Conservation (phyloP, 2,113 vertebrate species). For the Oryzias melastigma region DNA sequence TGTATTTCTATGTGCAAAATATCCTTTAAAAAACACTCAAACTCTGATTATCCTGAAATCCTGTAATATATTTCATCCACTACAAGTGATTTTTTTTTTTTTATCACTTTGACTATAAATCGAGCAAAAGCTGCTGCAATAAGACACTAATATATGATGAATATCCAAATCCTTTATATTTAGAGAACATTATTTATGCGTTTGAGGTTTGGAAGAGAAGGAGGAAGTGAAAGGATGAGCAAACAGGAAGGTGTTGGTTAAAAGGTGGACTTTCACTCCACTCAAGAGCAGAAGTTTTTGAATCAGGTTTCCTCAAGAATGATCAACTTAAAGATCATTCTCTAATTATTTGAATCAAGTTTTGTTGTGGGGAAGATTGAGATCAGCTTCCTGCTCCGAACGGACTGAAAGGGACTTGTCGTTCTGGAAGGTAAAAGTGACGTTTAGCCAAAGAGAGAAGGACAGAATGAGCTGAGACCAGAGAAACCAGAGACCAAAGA, state of each 20-base stretch:
- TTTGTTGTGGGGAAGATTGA: no score
- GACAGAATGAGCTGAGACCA: no score
- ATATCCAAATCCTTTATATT: neutral
- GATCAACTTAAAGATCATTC: no score
- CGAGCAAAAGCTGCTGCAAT: constrained; percentile 35
- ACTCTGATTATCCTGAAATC: neutral
- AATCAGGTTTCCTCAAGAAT: no score
- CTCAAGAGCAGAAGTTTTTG: no score
- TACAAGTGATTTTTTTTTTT: constrained; percentile 21
- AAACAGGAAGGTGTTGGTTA: constrained; percentile 15
- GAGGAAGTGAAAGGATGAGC: neutral
- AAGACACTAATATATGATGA: constrained; percentile 6
- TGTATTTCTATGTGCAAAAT: constrained; percentile 18
- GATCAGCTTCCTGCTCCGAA: no score
- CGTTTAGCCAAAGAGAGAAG: no score
- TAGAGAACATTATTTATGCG: neutral
- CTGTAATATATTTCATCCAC: constrained; percentile 5
- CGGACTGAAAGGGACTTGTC: no score
- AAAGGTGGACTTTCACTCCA: neutral
- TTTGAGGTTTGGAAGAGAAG: neutral
- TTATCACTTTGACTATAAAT: constrained; percentile 12
- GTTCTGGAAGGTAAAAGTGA: no score
- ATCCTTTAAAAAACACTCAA: constrained; percentile 17
- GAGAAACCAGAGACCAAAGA: no score
- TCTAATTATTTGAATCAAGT: no score